phyloP scores from a whole-genome alignment of 2,797 vertebrate genomes.

The Amniataba percoides region DNA sequence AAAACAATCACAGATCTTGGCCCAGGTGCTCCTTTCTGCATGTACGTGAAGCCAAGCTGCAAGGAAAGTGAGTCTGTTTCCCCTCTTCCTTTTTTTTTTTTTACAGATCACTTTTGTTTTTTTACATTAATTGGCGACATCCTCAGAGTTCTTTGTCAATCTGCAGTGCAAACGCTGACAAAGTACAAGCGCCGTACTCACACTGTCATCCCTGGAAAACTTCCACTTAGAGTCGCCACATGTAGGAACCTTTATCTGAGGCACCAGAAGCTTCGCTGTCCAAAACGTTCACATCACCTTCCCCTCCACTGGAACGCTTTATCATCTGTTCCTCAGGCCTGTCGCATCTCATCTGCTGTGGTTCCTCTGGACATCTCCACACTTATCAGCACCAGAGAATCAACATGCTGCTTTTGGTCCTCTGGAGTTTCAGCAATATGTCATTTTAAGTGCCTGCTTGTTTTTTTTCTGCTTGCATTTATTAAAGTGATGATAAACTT shows the following conservation, averaged over 20 bases:
- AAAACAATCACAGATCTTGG: conserved; percentile 63
- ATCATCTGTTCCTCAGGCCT: conserved; percentile 52
- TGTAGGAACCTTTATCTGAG: conserved; percentile 10
- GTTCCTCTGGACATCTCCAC: conserved; percentile 54
- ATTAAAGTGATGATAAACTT: conserved; percentile 66
- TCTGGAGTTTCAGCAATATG: conserved; percentile 47
- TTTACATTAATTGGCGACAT: conserved; percentile 43
- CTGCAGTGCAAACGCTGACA: conserved; percentile 2
- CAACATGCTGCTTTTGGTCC: conserved; percentile 41
- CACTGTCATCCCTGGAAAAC: not conserved
- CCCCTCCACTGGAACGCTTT: conserved; percentile 25
- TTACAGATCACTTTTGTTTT: conserved; percentile 39
- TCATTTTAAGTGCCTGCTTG: conserved; percentile 63
- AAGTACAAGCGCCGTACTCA: conserved; percentile 8
- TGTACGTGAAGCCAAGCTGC: conserved; percentile 28
- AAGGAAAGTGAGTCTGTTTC: conserved; percentile 39
- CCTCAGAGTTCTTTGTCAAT: conserved; percentile 33
- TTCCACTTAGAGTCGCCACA: not conserved
- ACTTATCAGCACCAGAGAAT: conserved; percentile 59
- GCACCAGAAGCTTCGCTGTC: conserved; percentile 46
- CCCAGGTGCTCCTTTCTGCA: conserved; percentile 38
- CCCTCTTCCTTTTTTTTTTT: not conserved
- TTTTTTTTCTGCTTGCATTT: conserved; percentile 46
- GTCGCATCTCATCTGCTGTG: conserved; percentile 61
- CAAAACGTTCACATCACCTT: conserved; percentile 39